A percentile compares a stretch with the other conserved stretches of the same genome.
phyloP scores from a whole-genome alignment of 2,888 invertebrate genomes.

The Epinotia brunnichana region DNA sequence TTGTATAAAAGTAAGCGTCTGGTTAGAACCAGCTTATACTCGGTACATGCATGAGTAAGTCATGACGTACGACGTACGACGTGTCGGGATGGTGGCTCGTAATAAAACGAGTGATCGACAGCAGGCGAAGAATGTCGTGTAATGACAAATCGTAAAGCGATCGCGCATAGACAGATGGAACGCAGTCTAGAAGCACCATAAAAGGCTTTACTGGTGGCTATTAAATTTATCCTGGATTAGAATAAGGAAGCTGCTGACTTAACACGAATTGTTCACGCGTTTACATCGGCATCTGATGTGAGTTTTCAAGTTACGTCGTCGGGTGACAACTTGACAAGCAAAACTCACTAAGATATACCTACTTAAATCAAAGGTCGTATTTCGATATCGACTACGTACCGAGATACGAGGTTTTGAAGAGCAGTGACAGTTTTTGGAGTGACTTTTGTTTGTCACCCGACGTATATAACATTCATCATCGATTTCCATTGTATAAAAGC shows the following conservation, averaged over 20 bases:
- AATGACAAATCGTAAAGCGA: slow-evolving; percentile 42
- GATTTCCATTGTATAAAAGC: neutral
- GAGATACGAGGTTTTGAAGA: too few relatives aligned
- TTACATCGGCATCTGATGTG: slow-evolving; percentile 8
- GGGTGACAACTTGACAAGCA: too few relatives aligned
- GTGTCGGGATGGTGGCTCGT: slow-evolving; percentile 27
- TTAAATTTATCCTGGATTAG: slow-evolving; percentile 10
- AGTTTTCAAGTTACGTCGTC: neutral
- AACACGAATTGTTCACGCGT: slow-evolving; percentile 6
- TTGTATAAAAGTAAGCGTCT: slow-evolving; percentile 12
- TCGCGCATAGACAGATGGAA: slow-evolving; percentile 27
- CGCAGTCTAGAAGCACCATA: slow-evolving; percentile 29
- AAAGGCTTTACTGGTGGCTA: slow-evolving; percentile 33
- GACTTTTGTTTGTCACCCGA: too few relatives aligned
- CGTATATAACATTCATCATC: neutral
- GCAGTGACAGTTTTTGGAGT: too few relatives aligned
- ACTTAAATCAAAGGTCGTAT: too few relatives aligned
- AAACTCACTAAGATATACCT: too few relatives aligned
- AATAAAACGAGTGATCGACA: slow-evolving; percentile 39
- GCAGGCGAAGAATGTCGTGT: slow-evolving; percentile 31
- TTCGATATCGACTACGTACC: too few relatives aligned
- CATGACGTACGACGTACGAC: slow-evolving; percentile 26
- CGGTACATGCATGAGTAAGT: neutral
- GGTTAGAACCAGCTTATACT: slow-evolving; percentile 1
- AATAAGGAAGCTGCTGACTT: slow-evolving; percentile 32